These are phyloP conservation scores for Mesochorus sp. DNA, from an alignment of 2,888 invertebrate species.

Conservation along the genomic window DNA sequence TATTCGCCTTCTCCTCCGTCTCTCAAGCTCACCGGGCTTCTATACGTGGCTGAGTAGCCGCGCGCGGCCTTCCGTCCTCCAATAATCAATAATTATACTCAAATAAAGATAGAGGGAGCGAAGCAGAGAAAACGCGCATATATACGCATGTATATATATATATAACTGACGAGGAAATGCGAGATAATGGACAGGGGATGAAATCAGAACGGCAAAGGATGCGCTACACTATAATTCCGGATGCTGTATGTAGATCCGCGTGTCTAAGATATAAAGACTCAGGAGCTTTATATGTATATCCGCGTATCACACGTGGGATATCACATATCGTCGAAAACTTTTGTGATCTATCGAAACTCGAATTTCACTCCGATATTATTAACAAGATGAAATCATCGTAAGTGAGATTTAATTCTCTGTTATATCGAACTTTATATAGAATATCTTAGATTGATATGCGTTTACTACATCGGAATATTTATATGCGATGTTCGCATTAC, in stretches of 20 bases:
- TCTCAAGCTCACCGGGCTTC: conserved; percentile 67
- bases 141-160: conserved; percentile 63
- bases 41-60: conserved; percentile 73
- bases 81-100: conserved; percentile 86
- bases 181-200: conserved; percentile 67
- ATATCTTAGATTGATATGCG: no score
- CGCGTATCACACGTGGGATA: no score
- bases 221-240: conserved; percentile 66
- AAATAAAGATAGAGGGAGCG: conserved; percentile 84
- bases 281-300: no score
- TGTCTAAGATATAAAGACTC: no score
- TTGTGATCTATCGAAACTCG: no score
- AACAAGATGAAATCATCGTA: background rate
- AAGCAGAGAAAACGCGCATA: conserved; percentile 67
- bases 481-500: no score
- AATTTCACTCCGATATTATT: background rate
- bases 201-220: conserved; percentile 79
- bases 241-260: background rate
- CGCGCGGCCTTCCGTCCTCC: conserved; percentile 81
- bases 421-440: no score
- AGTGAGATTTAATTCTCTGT: no score
- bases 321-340: no score
- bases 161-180: conserved; percentile 63
- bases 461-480: no score
- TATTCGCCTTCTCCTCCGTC: conserved; percentile 57